Evolutionary conservation across 2,113 vertebrate species (phyloP), one percentile per base, ranked within the genome.

Genomic region (Tursiops truncatus): DNA sequence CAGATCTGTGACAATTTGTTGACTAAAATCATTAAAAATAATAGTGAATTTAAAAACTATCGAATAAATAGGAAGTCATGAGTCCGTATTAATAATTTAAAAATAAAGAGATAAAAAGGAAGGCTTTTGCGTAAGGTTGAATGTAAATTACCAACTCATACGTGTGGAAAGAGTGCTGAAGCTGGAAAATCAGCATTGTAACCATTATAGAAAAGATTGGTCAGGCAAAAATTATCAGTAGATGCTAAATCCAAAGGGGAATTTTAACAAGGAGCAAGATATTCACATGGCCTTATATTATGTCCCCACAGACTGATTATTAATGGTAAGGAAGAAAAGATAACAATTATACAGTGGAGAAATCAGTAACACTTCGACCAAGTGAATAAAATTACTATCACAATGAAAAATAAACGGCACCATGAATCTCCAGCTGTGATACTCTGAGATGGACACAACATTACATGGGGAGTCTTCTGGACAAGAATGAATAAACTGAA

Each of bases 151-250:
- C 4, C 6, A 68, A 60, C 26, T 77, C n/a, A 76, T 31, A 87
- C 56, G 58, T 33, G 21, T 96, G 21, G 1, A 91, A 2, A 91
- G 41, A 58, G 5, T 80, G 15, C 18, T 38, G 7, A 95, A 67
- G 14, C 9, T 83, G 60, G 38, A 91, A 94, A 79, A 87, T 74
- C 47, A 90, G 25, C 53, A 77, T 21, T 95, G 18, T 7, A 92
- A 92, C 17, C 33, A 68, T 81, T 33, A 89, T 17, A 71, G 14
- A 44, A 96, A 87, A 94, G 17, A 93, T 26, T 60, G 23, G 11
- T 68, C 12, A 95, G 44, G 67, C 14, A 89, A 97, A 96, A 94
- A 36, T 60, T 53, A 79, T 76, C n/a, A 86, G 36, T 36, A 56
- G 33, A 53, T 90, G 25, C 18, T 68, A 74, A 83, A 82, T 12